Evolutionary conservation across 92 coral and sea anemone genomes (phyloP), one percentile per base, ranked within the genome.

Genomic region (Paramuricea clavata): DNA sequence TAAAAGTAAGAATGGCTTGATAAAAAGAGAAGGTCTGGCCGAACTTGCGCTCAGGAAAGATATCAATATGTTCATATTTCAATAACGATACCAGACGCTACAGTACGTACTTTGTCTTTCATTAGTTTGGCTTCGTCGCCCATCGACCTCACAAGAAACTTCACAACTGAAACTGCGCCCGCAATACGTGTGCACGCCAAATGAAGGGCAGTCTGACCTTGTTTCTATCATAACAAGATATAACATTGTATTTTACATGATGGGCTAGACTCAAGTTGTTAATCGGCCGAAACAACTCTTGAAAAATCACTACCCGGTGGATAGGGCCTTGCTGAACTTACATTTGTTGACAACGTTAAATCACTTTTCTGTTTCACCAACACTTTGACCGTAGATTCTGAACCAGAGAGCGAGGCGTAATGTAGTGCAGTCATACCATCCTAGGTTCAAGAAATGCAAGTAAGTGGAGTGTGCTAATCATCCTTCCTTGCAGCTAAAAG

Each of bases 161-260:
- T 92, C 41, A 96, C 98, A 70, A 96, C 95, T 76, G 95, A 92
- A 77, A 96, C 82, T 6, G 99, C 99, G 10, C 99, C 99, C 15
- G 99, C 95, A 19, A 92, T 93, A 74, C 99, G 88, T 62, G 95
- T 93, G 67, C 99, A 96, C 30, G 96, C 99, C 89, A 96, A 93
- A 88, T 96, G 99, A 12, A 96, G 93, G 28, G 99, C 90, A 0
- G 95, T 93, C 78, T 94, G 99, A 0, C 93, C 98, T 25, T 89
- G 88, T 11, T 94, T 89, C 99, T 94, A 25, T 54, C 34, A 12
- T 57, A 78, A 74, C 21, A 41, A 33, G 13, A n/a, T 28, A 21
- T 44, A 16, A 17, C 49, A 42, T 32, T 33, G 17, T 1, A n/a
- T n/a, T n/a, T n/a, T n/a, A n/a, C n/a, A n/a, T n/a, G n/a, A n/a